These are phyloP conservation scores for Perca flavescens DNA, from an alignment of 2,113 vertebrate species.

Conservation along the genomic window DNA sequence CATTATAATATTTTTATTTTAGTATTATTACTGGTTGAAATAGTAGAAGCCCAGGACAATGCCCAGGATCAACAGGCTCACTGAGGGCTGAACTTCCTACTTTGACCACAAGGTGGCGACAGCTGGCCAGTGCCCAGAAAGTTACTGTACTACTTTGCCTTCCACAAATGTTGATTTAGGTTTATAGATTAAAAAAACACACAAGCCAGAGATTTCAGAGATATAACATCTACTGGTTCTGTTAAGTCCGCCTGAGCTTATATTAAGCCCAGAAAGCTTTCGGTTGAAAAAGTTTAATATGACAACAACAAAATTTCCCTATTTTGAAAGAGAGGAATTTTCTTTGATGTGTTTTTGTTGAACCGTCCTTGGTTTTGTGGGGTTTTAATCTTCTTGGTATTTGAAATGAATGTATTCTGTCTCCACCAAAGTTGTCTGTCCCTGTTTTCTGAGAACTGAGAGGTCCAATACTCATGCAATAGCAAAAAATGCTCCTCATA, in stretches of 20 bases:
- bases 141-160: fast-evolving
- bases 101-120: slow-evolving; percentile 55
- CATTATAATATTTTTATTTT: too few relatives aligned
- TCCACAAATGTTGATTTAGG: background rate
- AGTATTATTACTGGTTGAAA: too few relatives aligned
- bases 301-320: slow-evolving; percentile 5
- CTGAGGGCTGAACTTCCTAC: background rate
- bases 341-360: slow-evolving; percentile 4
- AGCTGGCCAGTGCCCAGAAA: background rate
- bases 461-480: background rate
- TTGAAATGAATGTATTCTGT: background rate
- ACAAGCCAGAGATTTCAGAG: background rate
- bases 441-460: background rate
- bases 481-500: too few relatives aligned
- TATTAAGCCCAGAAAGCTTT: background rate
- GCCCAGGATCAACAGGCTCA: background rate
- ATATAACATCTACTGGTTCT: background rate
- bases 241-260: background rate
- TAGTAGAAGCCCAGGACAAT: too few relatives aligned
- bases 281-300: background rate
- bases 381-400: background rate
- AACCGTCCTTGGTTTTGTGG: background rate
- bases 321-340: slow-evolving; percentile 45
- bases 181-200: background rate
- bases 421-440: background rate